These are phyloP conservation scores for Synanthedon vespiformis DNA, from an alignment of 2,888 invertebrate species.

Conservation along the genomic window DNA sequence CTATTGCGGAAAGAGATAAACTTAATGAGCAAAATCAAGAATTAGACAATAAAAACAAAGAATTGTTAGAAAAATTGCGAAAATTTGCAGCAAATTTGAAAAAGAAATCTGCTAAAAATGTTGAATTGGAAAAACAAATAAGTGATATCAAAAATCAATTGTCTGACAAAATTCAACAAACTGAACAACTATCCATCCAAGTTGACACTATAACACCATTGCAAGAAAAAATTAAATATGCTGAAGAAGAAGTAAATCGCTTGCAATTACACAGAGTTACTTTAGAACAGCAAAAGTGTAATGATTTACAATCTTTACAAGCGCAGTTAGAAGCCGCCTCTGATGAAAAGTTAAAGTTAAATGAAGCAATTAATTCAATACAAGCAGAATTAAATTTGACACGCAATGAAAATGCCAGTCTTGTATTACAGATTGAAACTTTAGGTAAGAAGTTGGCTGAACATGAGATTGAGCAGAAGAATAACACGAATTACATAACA, in stretches of 20 bases:
- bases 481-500: slow-evolving; percentile 43
- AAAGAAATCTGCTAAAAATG: slow-evolving; percentile 75
- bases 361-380: slow-evolving; percentile 25
- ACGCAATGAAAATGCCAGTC: slow-evolving; percentile 31
- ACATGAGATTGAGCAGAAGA: slow-evolving; percentile 52
- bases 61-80: slow-evolving; percentile 81
- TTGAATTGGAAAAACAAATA: slow-evolving; percentile 73
- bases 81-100: slow-evolving; percentile 82
- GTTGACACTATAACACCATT: slow-evolving; percentile 41
- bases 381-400: slow-evolving; percentile 30
- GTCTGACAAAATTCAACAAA: slow-evolving; percentile 31
- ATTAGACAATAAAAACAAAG: slow-evolving; percentile 74
- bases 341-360: slow-evolving; percentile 22
- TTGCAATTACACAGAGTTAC: slow-evolving; percentile 32
- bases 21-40: slow-evolving; percentile 35
- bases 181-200: slow-evolving; percentile 43
- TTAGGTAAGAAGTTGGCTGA: slow-evolving; percentile 52
- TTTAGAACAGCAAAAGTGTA: slow-evolving; percentile 35
- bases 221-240: slow-evolving; percentile 47
- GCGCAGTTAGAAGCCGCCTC: slow-evolving; percentile 21
- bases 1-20: slow-evolving; percentile 49
- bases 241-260: slow-evolving; percentile 48
- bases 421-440: slow-evolving; percentile 36
- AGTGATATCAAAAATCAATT: slow-evolving; percentile 41
- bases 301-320: slow-evolving; percentile 30